Evolutionary conservation across 2,113 vertebrate genomes (phyloP).

Genomic region (Anolis sagrei): DNA sequence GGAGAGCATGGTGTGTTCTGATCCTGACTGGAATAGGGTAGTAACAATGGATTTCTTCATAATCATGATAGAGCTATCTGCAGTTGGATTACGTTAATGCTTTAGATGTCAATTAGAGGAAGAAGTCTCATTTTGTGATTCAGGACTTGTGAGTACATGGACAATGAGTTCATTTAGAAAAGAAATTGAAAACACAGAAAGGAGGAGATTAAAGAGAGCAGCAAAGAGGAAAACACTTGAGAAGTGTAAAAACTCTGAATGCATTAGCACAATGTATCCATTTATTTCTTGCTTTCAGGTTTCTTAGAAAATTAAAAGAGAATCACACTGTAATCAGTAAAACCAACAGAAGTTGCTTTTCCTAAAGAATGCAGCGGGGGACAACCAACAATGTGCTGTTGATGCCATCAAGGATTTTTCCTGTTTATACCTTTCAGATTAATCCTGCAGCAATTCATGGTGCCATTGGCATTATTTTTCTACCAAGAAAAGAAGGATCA

Average conservation of each 20-base stretch:
- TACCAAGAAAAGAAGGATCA: neutral
- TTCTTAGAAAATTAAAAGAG: slow-evolving; percentile 32
- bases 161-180: slow-evolving; percentile 22
- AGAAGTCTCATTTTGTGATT: slow-evolving; percentile 39
- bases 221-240: neutral
- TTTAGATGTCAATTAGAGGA: slow-evolving; percentile 14
- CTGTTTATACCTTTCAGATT: slow-evolving; percentile 1
- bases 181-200: slow-evolving; percentile 1
- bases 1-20: neutral
- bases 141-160: slow-evolving; percentile 7
- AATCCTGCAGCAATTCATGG: neutral
- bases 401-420: slow-evolving; percentile 14
- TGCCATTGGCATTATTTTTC: neutral
- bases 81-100: slow-evolving; percentile 12
- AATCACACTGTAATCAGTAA: neutral
- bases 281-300: neutral
- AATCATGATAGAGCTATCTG: neutral
- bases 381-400: neutral
- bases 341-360: neutral
- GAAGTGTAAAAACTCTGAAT: rapidly evolving
- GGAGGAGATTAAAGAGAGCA: neutral
- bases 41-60: neutral
- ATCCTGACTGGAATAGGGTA: neutral
- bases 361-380: neutral
- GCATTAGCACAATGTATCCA: neutral